Percentiles rank a stretch among this genome's conserved stretches.
Evolutionary conservation across 2,888 invertebrate species (phyloP).

Genomic region (Scaptomyza flava): DNA sequence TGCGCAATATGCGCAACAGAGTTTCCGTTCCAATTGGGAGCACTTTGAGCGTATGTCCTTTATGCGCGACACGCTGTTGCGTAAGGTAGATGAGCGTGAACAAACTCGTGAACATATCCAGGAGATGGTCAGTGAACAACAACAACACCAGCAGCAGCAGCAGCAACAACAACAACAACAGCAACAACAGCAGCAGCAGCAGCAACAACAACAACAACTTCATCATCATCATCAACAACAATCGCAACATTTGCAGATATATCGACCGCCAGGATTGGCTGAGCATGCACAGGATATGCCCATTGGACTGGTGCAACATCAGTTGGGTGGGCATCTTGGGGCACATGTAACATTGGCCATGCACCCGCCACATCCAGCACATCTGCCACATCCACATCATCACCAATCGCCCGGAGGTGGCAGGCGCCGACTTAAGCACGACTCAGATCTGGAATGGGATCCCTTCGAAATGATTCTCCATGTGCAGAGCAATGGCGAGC

Average conservation of each 20-base stretch:
- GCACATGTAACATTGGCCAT: constrained; percentile 56
- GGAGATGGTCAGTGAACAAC: constrained; percentile 82
- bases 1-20: constrained; percentile 73
- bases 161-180: constrained; percentile 48
- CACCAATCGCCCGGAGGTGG: constrained; percentile 25
- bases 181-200: constrained; percentile 26
- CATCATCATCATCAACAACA: constrained; percentile 17
- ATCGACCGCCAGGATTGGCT: constrained; percentile 61
- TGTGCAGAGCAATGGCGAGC: constrained; percentile 78
- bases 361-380: constrained; percentile 41
- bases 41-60: constrained; percentile 82
- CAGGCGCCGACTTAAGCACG: constrained; percentile 78
- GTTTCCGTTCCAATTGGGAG: constrained; percentile 81
- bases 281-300: constrained; percentile 75
- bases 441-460: constrained; percentile 81
- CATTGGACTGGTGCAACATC: constrained; percentile 73
- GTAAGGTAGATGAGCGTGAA: constrained; percentile 81
- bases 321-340: constrained; percentile 46
- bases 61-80: constrained; percentile 79
- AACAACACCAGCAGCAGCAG: constrained; percentile 72
- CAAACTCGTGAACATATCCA: constrained; percentile 82
- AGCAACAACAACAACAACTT: constrained; percentile 24
- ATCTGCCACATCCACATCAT: constrained; percentile 22
- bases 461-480: constrained; percentile 83
- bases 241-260: constrained; percentile 61